Percentiles rank a stretch among this genome's conserved stretches.
These are phyloP conservation scores for Brachionus rotundiformis DNA, from an alignment of 1,140 invertebrate genomes.

Conservation along the genomic window DNA sequence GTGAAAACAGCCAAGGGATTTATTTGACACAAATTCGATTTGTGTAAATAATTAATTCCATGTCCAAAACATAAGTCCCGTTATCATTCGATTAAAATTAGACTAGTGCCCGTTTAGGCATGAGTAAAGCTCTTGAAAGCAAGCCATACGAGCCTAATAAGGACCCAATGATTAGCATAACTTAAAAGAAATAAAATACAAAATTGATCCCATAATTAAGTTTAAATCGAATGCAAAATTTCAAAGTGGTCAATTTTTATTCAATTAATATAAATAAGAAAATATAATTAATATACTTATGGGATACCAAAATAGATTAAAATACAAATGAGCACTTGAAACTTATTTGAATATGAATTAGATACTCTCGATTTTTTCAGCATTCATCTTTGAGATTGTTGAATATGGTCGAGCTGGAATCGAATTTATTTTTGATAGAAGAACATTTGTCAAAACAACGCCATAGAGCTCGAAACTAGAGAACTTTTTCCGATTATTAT, in stretches of 20 bases:
- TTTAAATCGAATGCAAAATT: constrained; percentile 27
- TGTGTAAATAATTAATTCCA: constrained; percentile 5
- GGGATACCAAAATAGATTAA: constrained; percentile 20
- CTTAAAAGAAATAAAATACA: neutral
- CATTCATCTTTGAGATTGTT: neutral
- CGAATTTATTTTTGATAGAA: neutral
- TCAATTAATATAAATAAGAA: constrained; percentile 17
- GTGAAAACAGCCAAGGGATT: constrained; percentile 48
- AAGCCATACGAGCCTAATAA: constrained; percentile 5
- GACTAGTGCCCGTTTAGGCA: constrained; percentile 9
- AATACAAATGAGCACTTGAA: constrained; percentile 49
- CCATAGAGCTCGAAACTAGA: neutral
- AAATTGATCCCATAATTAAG: constrained; percentile 45
- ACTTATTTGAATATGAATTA: constrained; percentile 51
- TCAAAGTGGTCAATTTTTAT: constrained; percentile 24
- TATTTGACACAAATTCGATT: constrained; percentile 50
- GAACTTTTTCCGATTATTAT: neutral
- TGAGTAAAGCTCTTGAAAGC: constrained; percentile 16
- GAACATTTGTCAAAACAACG: constrained; percentile 44
- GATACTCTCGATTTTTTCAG: constrained; percentile 13
- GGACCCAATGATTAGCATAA: constrained; percentile 21
- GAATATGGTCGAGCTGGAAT: constrained; percentile 16
- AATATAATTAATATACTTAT: constrained; percentile 50
- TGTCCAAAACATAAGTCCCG: constrained; percentile 43
- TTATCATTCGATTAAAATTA: constrained; percentile 42